Evolutionary conservation across 2,797 vertebrate species (phyloP).

Genomic region (Hippopotamyrus pictus): DNA sequence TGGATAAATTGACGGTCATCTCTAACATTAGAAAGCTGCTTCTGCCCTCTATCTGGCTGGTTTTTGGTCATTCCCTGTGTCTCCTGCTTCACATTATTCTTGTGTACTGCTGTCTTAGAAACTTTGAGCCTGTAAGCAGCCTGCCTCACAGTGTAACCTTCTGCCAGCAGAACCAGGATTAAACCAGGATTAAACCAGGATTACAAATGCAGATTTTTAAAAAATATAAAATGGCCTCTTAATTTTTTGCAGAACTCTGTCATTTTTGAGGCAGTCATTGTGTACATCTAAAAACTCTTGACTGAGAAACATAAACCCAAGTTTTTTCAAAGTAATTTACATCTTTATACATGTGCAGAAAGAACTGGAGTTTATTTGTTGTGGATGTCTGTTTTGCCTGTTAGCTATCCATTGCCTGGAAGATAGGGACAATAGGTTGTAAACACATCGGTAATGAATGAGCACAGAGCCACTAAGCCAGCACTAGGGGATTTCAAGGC

Average conservation of each 20-base stretch:
- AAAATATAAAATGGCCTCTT: neutral
- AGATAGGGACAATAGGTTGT: slow-evolving; percentile 56
- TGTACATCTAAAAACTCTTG: neutral
- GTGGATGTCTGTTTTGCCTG: slow-evolving; percentile 46
- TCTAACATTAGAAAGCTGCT: neutral
- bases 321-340: neutral
- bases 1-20: neutral
- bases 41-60: neutral
- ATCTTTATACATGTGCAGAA: slow-evolving; percentile 31
- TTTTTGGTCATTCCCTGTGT: neutral
- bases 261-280: neutral
- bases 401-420: slow-evolving; percentile 60
- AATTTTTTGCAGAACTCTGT: neutral
- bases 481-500: neutral
- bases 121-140: neutral
- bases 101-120: neutral
- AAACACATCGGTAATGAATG: slow-evolving; percentile 53
- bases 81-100: neutral
- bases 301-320: neutral
- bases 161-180: neutral
- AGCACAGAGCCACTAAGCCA: neutral
- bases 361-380: slow-evolving; percentile 59
- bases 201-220: neutral
- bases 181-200: neutral
- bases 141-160: neutral